Conservation (phyloP, 1,140 invertebrate species). For the Eufriesea mexicana region DNA sequence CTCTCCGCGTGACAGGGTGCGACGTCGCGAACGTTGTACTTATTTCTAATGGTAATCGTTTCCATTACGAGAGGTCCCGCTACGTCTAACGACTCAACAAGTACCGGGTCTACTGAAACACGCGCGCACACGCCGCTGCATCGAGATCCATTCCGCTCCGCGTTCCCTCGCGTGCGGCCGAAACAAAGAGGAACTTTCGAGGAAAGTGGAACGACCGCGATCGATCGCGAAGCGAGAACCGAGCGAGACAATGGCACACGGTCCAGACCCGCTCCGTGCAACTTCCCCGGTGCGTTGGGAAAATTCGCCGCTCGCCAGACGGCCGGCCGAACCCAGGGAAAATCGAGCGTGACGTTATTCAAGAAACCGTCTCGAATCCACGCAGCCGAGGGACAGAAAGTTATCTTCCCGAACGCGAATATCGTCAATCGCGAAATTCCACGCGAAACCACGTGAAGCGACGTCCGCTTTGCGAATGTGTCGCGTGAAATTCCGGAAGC, state of each 20-base stretch:
- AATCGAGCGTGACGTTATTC: slow-evolving; percentile 19
- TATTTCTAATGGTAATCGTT: slow-evolving; percentile 14
- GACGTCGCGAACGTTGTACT: not conserved
- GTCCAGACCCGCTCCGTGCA: not conserved
- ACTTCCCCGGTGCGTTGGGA: not conserved
- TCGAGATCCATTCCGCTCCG: not conserved
- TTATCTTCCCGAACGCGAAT: too few relatives aligned
- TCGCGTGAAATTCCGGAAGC: not conserved
- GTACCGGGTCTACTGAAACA: slow-evolving; percentile 3
- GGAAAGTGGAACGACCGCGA: slow-evolving; percentile 32
- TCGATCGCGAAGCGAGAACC: slow-evolving; percentile 25
- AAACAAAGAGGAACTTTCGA: slow-evolving; percentile 23
- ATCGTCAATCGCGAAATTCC: not conserved
- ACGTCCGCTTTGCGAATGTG: not conserved
- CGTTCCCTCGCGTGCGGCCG: not conserved
- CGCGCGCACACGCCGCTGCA: not conserved
- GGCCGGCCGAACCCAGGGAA: not conserved
- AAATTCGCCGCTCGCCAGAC: not conserved
- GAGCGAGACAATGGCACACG: slow-evolving; percentile 22
- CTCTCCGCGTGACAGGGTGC: too few relatives aligned
- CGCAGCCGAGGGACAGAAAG: not conserved
- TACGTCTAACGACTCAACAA: slow-evolving; percentile 17
- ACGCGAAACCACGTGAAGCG: too few relatives aligned
- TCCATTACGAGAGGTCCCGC: not conserved
- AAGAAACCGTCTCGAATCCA: not conserved